Percentiles rank a stretch among this genome's conserved stretches.
Evolutionary conservation across 2,113 vertebrate species (phyloP).

Genomic region (Rhagologus leucostigma): DNA sequence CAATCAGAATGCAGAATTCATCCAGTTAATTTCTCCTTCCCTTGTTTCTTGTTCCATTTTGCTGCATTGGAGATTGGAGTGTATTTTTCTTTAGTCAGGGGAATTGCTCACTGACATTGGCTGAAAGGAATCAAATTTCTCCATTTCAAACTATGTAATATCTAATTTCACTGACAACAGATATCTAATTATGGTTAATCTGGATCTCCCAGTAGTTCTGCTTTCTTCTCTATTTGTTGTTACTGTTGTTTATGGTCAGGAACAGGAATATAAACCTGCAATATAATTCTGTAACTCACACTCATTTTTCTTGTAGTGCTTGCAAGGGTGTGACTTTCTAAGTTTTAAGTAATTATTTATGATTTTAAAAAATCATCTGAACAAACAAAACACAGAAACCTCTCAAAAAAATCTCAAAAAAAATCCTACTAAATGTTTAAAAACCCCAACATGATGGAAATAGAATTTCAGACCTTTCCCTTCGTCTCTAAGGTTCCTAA

Average conservation of each 20-base stretch:
- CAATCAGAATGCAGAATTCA: background rate
- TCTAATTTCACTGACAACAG: conserved; percentile 11
- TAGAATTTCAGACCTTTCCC: background rate
- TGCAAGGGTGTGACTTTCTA: background rate
- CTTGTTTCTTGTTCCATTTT: background rate
- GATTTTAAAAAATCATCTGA: background rate
- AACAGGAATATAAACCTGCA: background rate
- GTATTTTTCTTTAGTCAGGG: background rate
- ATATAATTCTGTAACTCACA: background rate
- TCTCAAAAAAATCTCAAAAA: background rate
- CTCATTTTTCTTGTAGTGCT: background rate
- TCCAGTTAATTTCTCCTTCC: background rate
- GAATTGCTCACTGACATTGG: background rate
- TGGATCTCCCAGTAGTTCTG: background rate
- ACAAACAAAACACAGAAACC: background rate
- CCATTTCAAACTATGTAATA: background rate
- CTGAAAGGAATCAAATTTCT: conserved; percentile 19
- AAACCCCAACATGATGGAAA: fast-evolving
- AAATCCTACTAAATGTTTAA: background rate
- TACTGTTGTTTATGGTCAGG: background rate
- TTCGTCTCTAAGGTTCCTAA: background rate
- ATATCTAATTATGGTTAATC: conserved; percentile 20
- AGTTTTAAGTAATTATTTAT: background rate
- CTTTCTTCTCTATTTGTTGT: background rate
- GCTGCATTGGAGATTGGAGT: background rate